Base-by-base conservation (phyloP, 2,113 vertebrate genomes). In the Pipa parva region DNA sequence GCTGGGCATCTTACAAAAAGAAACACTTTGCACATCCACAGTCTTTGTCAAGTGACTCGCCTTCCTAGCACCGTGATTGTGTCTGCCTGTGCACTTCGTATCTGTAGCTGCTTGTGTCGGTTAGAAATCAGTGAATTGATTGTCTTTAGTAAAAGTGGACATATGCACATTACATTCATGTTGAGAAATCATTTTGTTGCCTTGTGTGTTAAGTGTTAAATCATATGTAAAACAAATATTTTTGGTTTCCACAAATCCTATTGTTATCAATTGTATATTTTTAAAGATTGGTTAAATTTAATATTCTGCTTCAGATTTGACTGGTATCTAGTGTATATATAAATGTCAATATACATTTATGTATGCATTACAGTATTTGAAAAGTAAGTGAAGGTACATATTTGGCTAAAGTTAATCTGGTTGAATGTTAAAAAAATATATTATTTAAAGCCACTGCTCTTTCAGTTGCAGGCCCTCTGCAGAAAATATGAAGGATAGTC, bases 1-100 rank as follows among this genome's bases (percentile, higher is more conserved):
- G 97, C 73, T 98, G 95, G 95, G 90, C 90, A 36, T 95, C 95
- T 3, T 98, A 95, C 78, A 98, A 96, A 75, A 97, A 92, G 72
- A 96, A 93, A 78, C 71, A 78, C 76, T 89, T 80, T 76, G 74
- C 74, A 63, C 85, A 76, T 8, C 79, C 75, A 11, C 87, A 78
- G 70, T 79, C 74, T 64, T 69, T 73, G 76, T 73, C 75, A 0
- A 73, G 28, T 9, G 75, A 78, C 15, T 18, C 51, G 73, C 78
- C 79, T 1, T 84, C 84, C 28, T 89, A 84, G 83, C 80, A 48
- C 72, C 70, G 69, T 63, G 73, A 79, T 25, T 29, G 5, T 62
- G 77, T 84, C 77, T 72, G 80, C 63, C 75, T 56, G 81, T 80
- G 72, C 82, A 78, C 88, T 85, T 80, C 66, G 79, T 72, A 72